Percentiles rank a stretch among this genome's conserved stretches.
Conservation (phyloP, 2,797 vertebrate genomes). For the Nannoperca obscura region DNA sequence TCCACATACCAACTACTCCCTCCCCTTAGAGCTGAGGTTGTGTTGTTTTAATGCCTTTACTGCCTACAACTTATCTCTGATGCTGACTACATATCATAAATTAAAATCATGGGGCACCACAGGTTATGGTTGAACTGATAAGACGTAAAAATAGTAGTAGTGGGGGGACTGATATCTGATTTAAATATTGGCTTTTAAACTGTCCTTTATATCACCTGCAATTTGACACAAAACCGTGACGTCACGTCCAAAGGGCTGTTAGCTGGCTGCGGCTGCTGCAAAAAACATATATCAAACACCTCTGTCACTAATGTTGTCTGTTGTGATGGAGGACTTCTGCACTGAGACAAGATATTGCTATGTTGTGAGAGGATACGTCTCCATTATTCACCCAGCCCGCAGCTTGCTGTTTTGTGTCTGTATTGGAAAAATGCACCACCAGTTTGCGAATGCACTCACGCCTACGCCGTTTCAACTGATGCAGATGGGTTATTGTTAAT, state of each 20-base stretch:
- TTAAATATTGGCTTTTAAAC: constrained; percentile 42
- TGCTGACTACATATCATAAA: neutral
- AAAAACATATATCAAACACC: constrained; percentile 58
- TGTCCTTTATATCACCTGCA: constrained; percentile 36
- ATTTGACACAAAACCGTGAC: constrained; percentile 48
- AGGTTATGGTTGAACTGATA: constrained; percentile 18
- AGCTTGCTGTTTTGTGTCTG: constrained; percentile 49
- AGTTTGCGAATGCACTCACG: constrained; percentile 41
- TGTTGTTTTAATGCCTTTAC: constrained; percentile 15
- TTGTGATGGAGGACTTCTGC: constrained; percentile 70
- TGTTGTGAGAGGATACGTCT: constrained; percentile 69
- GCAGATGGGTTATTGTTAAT: constrained; percentile 60
- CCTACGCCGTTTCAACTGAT: constrained; percentile 52
- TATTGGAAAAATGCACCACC: constrained; percentile 33
- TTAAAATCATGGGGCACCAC: neutral
- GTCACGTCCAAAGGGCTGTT: constrained; percentile 42
- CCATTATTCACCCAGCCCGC: constrained; percentile 66
- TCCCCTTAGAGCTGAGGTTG: neutral
- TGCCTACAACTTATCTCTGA: no score
- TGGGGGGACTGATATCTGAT: constrained; percentile 28
- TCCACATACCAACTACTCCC: neutral
- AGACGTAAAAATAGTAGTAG: no score
- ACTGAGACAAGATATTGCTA: constrained; percentile 69
- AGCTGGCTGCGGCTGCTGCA: constrained; percentile 39
- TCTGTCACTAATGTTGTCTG: constrained; percentile 68